A percentile compares a stretch with the other conserved stretches of the same genome.
phyloP scores from a whole-genome alignment of 2,113 vertebrate genomes.

The Hippocampus abdominalis region DNA sequence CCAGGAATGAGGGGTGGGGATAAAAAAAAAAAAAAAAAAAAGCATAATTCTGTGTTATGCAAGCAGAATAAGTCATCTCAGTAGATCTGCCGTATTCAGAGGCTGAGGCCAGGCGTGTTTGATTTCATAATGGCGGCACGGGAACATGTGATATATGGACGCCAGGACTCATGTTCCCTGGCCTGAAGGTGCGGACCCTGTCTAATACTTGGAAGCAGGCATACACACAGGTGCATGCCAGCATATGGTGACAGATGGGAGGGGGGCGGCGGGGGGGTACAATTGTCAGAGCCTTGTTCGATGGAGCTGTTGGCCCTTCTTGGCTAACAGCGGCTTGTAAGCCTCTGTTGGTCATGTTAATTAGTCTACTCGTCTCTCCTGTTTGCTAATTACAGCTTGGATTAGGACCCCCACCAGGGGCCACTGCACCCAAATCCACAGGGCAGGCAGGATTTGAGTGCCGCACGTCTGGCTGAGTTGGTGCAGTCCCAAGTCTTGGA shows the following conservation, averaged over 20 bases:
- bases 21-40: too few species aligned
- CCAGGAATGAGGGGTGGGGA: too few species aligned
- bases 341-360: constrained; percentile 65
- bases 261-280: constrained; percentile 32
- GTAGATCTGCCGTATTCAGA: too few species aligned
- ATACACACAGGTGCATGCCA: constrained; percentile 28
- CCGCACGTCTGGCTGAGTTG: constrained; percentile 29
- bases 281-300: constrained; percentile 52
- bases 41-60: too few species aligned
- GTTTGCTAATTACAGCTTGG: constrained; percentile 61
- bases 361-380: constrained; percentile 60
- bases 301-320: constrained; percentile 44
- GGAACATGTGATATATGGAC: not conserved
- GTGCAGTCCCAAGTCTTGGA: too few species aligned
- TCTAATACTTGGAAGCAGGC: constrained; percentile 10
- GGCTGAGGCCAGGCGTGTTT: too few species aligned
- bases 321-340: constrained; percentile 30
- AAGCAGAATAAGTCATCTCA: too few species aligned
- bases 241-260: constrained; percentile 51
- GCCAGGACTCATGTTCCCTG: constrained; percentile 25
- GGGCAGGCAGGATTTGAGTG: constrained; percentile 25
- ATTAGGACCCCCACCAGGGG: constrained; percentile 52
- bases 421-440: constrained; percentile 34
- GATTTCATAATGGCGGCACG: too few species aligned
- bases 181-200: constrained; percentile 8